phyloP scores from a whole-genome alignment of 2,113 vertebrate species.

The Thunnus maccoyii region DNA sequence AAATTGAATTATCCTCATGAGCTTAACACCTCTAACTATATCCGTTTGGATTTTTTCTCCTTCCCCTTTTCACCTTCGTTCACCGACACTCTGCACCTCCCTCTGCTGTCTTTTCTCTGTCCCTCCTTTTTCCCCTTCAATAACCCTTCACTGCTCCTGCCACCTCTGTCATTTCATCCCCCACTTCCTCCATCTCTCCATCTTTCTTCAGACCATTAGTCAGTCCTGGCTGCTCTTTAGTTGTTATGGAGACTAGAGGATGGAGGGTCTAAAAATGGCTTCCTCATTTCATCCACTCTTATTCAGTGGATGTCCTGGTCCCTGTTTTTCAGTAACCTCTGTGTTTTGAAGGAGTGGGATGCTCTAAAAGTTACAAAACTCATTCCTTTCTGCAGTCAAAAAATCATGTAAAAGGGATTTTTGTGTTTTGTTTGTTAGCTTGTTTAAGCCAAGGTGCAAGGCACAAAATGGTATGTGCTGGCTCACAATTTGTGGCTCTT shows the following conservation, averaged over 20 bases:
- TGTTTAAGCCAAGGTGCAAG: too few species aligned
- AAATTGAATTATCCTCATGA: constrained; percentile 57
- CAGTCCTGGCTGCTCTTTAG: constrained; percentile 60
- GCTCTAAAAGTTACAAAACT: constrained; percentile 9
- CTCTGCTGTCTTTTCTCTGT: not conserved
- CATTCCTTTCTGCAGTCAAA: not conserved
- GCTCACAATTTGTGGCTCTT: too few species aligned
- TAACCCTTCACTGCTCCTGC: not conserved
- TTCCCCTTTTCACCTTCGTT: constrained; percentile 1
- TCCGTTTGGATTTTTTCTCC: constrained; percentile 10
- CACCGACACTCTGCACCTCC: not conserved
- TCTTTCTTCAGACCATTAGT: constrained; percentile 68
- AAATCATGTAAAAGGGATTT: not conserved
- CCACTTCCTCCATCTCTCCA: constrained; percentile 45
- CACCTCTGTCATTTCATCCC: constrained; percentile 48
- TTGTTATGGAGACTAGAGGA: constrained; percentile 69
- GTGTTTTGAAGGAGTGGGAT: not conserved
- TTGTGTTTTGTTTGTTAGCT: not conserved
- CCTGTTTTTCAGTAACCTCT: not conserved
- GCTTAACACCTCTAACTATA: constrained; percentile 53
- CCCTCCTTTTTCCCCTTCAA: constrained; percentile 7
- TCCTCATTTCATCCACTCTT: constrained; percentile 50
- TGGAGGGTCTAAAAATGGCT: constrained; percentile 62
- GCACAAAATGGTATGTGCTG: too few species aligned
- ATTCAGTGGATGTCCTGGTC: constrained; percentile 32